Base-by-base conservation (phyloP, 1,140 invertebrate species). In the Drosophila bipectinata region DNA sequence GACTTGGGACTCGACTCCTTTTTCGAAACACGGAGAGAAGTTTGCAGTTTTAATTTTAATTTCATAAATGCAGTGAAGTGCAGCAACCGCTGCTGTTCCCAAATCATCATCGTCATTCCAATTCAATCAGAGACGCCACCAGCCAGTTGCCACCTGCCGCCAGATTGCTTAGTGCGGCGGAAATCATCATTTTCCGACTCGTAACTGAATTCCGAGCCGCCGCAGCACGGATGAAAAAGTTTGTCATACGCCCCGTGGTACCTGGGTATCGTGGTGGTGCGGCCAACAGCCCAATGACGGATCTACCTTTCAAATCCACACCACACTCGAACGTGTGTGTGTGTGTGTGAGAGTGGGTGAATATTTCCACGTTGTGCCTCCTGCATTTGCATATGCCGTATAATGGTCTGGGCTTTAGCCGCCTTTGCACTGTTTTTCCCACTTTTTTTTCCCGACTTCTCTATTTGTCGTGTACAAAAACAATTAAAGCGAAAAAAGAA, bases 11-110 rank as follows among this genome's bases (percentile, higher is more conserved):
- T 21, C 21, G 52, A 60, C 49, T 63, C 32, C 72, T 67, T 41
- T 41, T n/a, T n/a, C 39, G 39, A 15, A 14, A 41, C 56, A 76
- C 49, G 64, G 62, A 41, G 61, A 24, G 61, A 76, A 72, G 18
- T 74, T 71, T 68, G 52, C 66, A 79, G 64, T 77, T 85, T 73
- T 77, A 85, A 78, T 77, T 85, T 81, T 74, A 85, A 80, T 85
- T 81, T 82, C 77, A 83, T 88, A 88, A 89, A 88, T 60, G 84
- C 79, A 77, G 62, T 72, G 72, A 58, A 71, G 64, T 89, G 83
- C 83, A 72, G 41, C 64, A 55, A 54, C 44, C 51, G 24, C 51
- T 56, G 63, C 63, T 39, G 49, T 15, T 49, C 10, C 66, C 63
- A 69, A 69, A 57, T 67, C 62, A 26, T 21, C 41, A 21, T 41